Evolutionary conservation across 23 tunicate species (phyloP).

Genomic region (Halocynthia aurantium): DNA sequence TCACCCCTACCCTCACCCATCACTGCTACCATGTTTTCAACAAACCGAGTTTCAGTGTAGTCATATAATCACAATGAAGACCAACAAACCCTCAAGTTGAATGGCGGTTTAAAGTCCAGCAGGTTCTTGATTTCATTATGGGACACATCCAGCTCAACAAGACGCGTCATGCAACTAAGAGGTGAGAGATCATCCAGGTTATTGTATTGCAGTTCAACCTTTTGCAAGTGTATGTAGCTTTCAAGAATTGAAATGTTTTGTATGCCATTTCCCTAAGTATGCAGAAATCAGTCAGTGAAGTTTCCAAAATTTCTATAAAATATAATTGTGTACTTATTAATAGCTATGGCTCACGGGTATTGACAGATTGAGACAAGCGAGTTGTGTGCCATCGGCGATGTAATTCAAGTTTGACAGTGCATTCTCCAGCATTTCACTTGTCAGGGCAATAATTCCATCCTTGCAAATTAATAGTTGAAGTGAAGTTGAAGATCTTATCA

Average conservation of each 20-base stretch:
- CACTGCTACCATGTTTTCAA: not conserved
- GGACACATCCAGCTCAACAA: constrained; percentile 73
- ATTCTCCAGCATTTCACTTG: constrained; percentile 26
- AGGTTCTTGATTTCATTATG: constrained; percentile 58
- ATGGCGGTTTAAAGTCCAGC: constrained; percentile 62
- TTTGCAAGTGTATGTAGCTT: constrained; percentile 54
- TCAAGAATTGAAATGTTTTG: constrained; percentile 41
- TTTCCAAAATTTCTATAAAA: not conserved
- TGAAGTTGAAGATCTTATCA: too few species aligned
- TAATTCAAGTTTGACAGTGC: constrained; percentile 42
- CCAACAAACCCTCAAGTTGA: constrained; percentile 28
- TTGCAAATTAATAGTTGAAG: not conserved
- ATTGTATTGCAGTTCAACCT: constrained; percentile 71
- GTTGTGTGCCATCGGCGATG: constrained; percentile 62
- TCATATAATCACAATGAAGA: not conserved
- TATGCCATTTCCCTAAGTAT: constrained; percentile 36
- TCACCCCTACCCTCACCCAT: not conserved
- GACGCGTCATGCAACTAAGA: constrained; percentile 38
- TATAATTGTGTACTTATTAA: not conserved
- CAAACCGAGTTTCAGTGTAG: not conserved
- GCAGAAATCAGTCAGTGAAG: not conserved
- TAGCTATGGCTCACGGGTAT: constrained; percentile 16
- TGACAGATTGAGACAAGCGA: constrained; percentile 45
- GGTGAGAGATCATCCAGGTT: constrained; percentile 48
- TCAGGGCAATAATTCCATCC: constrained; percentile 27